Base-by-base conservation (phyloP, 2,113 vertebrate species). In the Anhinga rufa region DNA sequence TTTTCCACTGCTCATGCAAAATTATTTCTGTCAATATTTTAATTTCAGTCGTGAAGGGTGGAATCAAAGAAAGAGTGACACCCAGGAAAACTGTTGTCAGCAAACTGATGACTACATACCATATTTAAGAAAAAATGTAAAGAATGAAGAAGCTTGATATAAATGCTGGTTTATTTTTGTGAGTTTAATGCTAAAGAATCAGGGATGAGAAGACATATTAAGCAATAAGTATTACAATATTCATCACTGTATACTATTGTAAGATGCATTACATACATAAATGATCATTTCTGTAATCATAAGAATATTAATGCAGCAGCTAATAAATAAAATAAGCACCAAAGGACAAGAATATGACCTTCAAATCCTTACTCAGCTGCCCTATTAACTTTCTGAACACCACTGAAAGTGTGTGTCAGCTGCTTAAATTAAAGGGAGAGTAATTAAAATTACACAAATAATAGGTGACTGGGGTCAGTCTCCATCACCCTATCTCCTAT, bases 1-100 rank as follows among this genome's bases (percentile, higher is more conserved):
- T 96, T 98, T 98, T 97, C 78, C 72, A 95, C 92, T 95, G 95
- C 91, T 95, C 78, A 82, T 95, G 97, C 95, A 97, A 98, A 97
- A 98, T 96, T 96, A 97, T 97, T 97, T 95, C 95, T 98, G 97
- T 98, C 98, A 98, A 98, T 98, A 98, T 96, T 98, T 98, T 98
- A 98, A 98, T 98, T 98, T 98, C 90, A 97, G 62, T 84, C 42
- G 11, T 82, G 95, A 75, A 58, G n/a, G 58, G 36, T 97, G 75
- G 91, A 98, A 98, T 97, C 58, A 98, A 95, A 97, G 94, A 96
- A 93, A 96, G 95, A 96, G 58, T 98, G 98, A 98, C 97, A 98
- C 89, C 49, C 82, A 95, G 92, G 88, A 95, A 98, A 92, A 96
- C 57, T 79, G 90, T 93, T 98, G 98, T 98, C 98, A 98, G 97